phyloP scores from a whole-genome alignment of 1,140 invertebrate genomes.

The Lordiphosa mommai region DNA sequence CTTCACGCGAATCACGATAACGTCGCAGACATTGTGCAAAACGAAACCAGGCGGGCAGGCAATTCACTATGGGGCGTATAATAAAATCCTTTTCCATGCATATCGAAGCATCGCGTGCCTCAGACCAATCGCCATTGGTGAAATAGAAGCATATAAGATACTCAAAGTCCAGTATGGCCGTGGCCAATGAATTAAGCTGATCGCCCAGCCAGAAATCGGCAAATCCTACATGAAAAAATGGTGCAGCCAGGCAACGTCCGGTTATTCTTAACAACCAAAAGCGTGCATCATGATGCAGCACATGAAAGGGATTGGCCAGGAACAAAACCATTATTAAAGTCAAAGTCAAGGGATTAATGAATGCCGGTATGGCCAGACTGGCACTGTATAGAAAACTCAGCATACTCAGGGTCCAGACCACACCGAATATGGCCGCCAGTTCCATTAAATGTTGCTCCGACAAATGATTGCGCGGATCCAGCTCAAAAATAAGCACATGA shows the following conservation, averaged over 20 bases:
- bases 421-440: conserved; percentile 95
- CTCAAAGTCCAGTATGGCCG: conserved; percentile 95
- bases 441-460: conserved; percentile 99
- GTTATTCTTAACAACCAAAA: conserved; percentile 90
- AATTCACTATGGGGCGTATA: conserved; percentile 90
- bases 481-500: conserved; percentile 99
- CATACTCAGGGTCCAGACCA: conserved; percentile 95
- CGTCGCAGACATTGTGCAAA: conserved; percentile 98
- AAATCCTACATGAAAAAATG: conserved; percentile 97
- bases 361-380: conserved; percentile 93
- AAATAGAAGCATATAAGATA: conserved; percentile 93
- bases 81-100: conserved; percentile 84
- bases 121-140: conserved; percentile 86
- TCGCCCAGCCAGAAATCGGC: conserved; percentile 99
- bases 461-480: conserved; percentile 97
- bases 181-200: conserved; percentile 96
- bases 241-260: conserved; percentile 92
- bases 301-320: conserved; percentile 94
- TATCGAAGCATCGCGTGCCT: conserved; percentile 82
- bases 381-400: conserved; percentile 91
- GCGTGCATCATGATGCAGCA: conserved; percentile 94
- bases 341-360: conserved; percentile 92
- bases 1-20: conserved; percentile 93
- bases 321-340: conserved; percentile 93
- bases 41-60: conserved; percentile 97